phyloP scores from a whole-genome alignment of 37 sponge, comb jelly and placozoan species.

The Spongilla lacustris region DNA sequence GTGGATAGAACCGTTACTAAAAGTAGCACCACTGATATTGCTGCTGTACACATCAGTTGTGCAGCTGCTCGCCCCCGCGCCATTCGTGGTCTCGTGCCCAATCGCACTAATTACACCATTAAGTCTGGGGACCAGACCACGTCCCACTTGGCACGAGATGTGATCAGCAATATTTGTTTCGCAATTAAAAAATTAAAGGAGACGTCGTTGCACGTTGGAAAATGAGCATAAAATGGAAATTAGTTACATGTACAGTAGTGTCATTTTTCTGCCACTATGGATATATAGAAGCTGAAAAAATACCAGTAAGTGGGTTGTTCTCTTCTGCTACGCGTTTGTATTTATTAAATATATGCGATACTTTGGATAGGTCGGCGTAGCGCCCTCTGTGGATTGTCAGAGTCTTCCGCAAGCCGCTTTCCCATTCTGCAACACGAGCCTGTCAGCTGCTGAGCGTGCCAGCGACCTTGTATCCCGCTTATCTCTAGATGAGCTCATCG shows the following conservation, averaged over 20 bases:
- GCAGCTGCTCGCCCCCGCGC: not conserved
- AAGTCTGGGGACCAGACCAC: too few relatives aligned
- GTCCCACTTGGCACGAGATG: too few relatives aligned
- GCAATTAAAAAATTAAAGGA: too few relatives aligned
- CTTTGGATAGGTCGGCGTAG: not conserved
- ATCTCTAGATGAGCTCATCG: slow-evolving; percentile 45
- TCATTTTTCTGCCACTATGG: not conserved
- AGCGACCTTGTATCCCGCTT: slow-evolving; percentile 69
- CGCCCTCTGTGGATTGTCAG: slow-evolving; percentile 75
- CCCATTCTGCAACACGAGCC: slow-evolving; percentile 53
- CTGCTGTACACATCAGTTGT: not conserved
- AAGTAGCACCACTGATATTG: not conserved
- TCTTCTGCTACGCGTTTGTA: too few relatives aligned
- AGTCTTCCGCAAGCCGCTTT: slow-evolving; percentile 57
- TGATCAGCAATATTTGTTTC: too few relatives aligned
- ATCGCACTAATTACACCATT: too few relatives aligned
- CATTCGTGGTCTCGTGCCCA: not conserved
- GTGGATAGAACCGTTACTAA: not conserved
- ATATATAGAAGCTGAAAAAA: not conserved
- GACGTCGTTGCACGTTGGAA: not conserved
- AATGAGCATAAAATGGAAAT: not conserved
- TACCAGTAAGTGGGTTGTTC: not conserved
- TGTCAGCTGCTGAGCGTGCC: slow-evolving; percentile 50
- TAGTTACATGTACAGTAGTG: not conserved
- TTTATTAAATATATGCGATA: too few relatives aligned